Evolutionary conservation across 2,888 invertebrate species (phyloP).

Genomic region (Aromia moschata): DNA sequence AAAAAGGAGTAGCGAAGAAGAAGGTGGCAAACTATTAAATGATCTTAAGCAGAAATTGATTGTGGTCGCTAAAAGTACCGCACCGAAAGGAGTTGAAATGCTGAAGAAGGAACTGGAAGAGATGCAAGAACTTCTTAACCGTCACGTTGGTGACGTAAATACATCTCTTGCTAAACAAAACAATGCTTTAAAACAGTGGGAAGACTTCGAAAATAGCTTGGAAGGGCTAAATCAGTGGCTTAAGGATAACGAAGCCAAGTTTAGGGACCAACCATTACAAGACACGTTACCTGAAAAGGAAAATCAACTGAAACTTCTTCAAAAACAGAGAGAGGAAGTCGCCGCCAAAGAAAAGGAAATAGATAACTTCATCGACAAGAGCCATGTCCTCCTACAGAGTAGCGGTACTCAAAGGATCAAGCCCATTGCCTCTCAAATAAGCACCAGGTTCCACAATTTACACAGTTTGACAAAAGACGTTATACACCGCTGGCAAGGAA

Average conservation of each 20-base stretch:
- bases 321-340: conserved; percentile 79
- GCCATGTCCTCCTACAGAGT: conserved; percentile 84
- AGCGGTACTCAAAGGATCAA: conserved; percentile 88
- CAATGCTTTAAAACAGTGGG: conserved; percentile 82
- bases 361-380: conserved; percentile 88
- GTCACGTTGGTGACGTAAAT: conserved; percentile 73
- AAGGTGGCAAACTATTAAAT: conserved; percentile 73
- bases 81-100: conserved; percentile 78
- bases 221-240: conserved; percentile 89
- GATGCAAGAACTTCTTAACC: conserved; percentile 73
- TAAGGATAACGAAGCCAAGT: conserved; percentile 81
- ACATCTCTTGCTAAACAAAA: conserved; percentile 68
- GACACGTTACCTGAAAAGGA: conserved; percentile 84
- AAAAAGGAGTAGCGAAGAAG: conserved; percentile 70
- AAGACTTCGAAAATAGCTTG: conserved; percentile 83
- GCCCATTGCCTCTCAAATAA: conserved; percentile 88
- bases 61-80: conserved; percentile 79
- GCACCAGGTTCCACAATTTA: conserved; percentile 75
- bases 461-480: conserved; percentile 86
- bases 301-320: conserved; percentile 75
- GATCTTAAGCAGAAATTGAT: conserved; percentile 75
- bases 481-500: conserved; percentile 82
- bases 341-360: conserved; percentile 84
- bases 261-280: conserved; percentile 86
- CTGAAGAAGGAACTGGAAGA: conserved; percentile 78